These are phyloP conservation scores for Physocephala rufipes DNA, from an alignment of 2,888 invertebrate genomes.

Conservation along the genomic window DNA sequence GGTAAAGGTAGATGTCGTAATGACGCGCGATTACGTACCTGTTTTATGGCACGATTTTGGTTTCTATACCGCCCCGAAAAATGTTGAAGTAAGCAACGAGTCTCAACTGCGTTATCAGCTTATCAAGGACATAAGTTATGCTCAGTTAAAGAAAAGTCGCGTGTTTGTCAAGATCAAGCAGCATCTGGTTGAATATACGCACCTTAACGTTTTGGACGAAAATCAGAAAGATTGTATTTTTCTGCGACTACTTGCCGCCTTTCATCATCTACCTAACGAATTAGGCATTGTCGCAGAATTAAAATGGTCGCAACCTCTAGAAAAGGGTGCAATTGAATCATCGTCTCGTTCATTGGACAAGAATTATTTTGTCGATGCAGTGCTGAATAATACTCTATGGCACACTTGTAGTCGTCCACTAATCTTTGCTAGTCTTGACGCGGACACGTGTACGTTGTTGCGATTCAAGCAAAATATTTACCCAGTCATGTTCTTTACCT, in stretches of 20 bases:
- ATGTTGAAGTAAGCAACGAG: constrained; percentile 75
- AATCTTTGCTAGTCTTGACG: constrained; percentile 93
- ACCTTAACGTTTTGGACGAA: constrained; percentile 78
- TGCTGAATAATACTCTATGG: constrained; percentile 81
- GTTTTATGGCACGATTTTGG: constrained; percentile 95
- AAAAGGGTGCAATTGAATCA: constrained; percentile 81
- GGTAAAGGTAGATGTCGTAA: constrained; percentile 97
- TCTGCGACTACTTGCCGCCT: constrained; percentile 83
- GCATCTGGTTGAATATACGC: constrained; percentile 72
- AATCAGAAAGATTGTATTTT: constrained; percentile 78
- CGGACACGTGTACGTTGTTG: constrained; percentile 93
- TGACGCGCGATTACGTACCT: constrained; percentile 92
- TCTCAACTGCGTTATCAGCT: constrained; percentile 88
- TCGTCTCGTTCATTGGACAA: constrained; percentile 83
- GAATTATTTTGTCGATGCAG: constrained; percentile 87
- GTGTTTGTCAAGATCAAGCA: constrained; percentile 79
- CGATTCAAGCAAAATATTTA: constrained; percentile 94
- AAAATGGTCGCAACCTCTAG: constrained; percentile 92
- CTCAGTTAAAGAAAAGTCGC: constrained; percentile 88
- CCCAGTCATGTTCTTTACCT: constrained; percentile 85
- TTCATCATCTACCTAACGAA: constrained; percentile 80
- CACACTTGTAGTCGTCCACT: constrained; percentile 83
- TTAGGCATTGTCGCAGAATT: constrained; percentile 96
- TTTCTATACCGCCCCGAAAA: constrained; percentile 71
- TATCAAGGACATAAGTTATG: constrained; percentile 88